Conservation (phyloP, 1,140 invertebrate genomes). For the Chionoecetes opilio region DNA sequence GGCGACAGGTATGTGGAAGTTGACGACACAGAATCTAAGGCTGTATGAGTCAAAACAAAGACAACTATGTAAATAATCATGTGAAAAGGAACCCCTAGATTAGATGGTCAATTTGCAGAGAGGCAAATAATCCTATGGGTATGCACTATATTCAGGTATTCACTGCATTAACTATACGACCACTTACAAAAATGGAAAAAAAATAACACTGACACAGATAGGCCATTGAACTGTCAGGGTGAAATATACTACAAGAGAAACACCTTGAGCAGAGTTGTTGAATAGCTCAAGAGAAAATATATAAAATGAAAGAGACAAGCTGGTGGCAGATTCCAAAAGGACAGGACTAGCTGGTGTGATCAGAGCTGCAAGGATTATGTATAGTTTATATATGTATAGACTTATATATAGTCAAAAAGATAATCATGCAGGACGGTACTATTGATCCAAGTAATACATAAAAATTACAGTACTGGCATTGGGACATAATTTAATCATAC, state of each 20-base stretch:
- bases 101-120: constrained; percentile 38
- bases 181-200: constrained; percentile 21
- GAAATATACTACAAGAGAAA: constrained; percentile 44
- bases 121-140: constrained; percentile 50
- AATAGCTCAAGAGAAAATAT: constrained; percentile 40
- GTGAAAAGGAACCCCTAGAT: constrained; percentile 43
- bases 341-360: constrained; percentile 11
- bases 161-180: constrained; percentile 24
- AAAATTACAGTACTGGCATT: constrained; percentile 38
- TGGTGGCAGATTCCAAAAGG: constrained; percentile 41
- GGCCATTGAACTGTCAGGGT: constrained; percentile 3
- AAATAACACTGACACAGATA: constrained; percentile 37
- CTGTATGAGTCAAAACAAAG: constrained; percentile 30
- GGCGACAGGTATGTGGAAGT: constrained; percentile 6
- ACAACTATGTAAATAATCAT: constrained; percentile 33
- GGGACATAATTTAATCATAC: constrained; percentile 14
- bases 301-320: constrained; percentile 38
- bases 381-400: constrained; percentile 51
- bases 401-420: constrained; percentile 43
- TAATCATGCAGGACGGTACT: not conserved
- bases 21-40: constrained; percentile 37
- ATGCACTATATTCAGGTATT: constrained; percentile 20
- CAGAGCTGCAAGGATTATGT: constrained; percentile 17
- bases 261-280: constrained; percentile 33
- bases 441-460: constrained; percentile 33